Evolutionary conservation across 2,113 vertebrate species (phyloP), one percentile per base, ranked within the genome.

Genomic region (Asarcornis scutulata): DNA sequence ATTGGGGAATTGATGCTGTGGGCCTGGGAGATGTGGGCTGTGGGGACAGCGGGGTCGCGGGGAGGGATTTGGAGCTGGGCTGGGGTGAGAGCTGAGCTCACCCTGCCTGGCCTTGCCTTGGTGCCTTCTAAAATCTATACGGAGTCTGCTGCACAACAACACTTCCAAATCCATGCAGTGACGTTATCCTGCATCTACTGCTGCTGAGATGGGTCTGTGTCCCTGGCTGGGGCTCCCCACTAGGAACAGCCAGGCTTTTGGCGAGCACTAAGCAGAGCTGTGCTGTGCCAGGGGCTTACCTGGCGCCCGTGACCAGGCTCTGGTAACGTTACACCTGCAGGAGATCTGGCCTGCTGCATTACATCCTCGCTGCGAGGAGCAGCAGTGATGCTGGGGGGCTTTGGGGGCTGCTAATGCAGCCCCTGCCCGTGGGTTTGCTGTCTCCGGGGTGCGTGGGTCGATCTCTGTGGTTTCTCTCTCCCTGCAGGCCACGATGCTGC

Each of bases 401-500:
- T 91, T 46, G 59, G 82, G 84, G 79, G 44, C 86, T 92, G 53
- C 52, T 75, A 34, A 62, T 1, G 3, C 36, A 69, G 75, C 88
- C 72, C 74, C 32, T 2, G 0, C 60, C 64, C 25, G 0, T 25
- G 42, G 48, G 56, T 52, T 91, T 25, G 2, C 88, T 72, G 38
- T 60, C 38, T 83, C 86, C 90, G 71, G 25, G 5, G 6, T n/a
- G 26, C 3, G 0, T 55, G 58, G 64, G 68, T 90, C 83, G 38
- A 95, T 88, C 64, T 50, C 80, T 0, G 2, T 75, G 86, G 86
- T 93, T 94, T 86, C 88, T 80, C 91, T 55, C 88, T 96, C 78
- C 36, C 80, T 26, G 4, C 95, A 97, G 98, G 95, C 96, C 97
- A 98, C 59, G 62, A 99, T 99, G 99, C 97, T 99, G 96, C 98